Conservation (phyloP, 2,113 vertebrate genomes). For the Myxocyprinus asiaticus region DNA sequence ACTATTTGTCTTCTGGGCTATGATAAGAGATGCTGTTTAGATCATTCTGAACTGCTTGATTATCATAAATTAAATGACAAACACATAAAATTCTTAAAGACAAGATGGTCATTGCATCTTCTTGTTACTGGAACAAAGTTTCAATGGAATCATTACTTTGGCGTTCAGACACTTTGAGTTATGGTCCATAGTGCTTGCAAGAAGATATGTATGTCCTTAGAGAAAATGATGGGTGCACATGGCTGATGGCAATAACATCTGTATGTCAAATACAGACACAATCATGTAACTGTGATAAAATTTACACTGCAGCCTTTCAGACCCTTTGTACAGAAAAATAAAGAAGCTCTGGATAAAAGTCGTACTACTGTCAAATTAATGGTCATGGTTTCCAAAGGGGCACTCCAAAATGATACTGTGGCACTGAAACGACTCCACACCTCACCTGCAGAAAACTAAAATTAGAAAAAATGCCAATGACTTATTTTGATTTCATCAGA, state of each 20-base stretch:
- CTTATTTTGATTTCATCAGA: too few species aligned
- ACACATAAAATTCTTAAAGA: too few species aligned
- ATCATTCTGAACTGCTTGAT: neutral
- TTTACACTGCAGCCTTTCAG: too few species aligned
- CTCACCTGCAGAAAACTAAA: too few species aligned
- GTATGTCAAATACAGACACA: neutral
- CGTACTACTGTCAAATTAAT: too few species aligned
- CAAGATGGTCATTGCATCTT: too few species aligned
- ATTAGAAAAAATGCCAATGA: too few species aligned
- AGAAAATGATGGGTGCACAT: neutral
- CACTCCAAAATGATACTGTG: too few species aligned
- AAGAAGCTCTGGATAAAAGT: neutral
- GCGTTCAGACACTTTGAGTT: neutral
- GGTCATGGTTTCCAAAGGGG: too few species aligned
- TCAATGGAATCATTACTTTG: neutral
- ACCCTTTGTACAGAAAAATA: neutral
- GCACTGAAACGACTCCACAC: too few species aligned
- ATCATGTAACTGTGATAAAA: too few species aligned
- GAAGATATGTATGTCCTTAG: neutral
- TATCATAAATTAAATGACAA: neutral
- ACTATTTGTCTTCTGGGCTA: neutral
- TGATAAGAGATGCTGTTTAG: neutral
- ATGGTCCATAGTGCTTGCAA: neutral
- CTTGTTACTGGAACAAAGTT: neutral
- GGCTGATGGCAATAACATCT: constrained; percentile 8